Evolutionary conservation across 2,888 invertebrate species (phyloP), one percentile per base, ranked within the genome.

Genomic region (Nomada goodeniana): DNA sequence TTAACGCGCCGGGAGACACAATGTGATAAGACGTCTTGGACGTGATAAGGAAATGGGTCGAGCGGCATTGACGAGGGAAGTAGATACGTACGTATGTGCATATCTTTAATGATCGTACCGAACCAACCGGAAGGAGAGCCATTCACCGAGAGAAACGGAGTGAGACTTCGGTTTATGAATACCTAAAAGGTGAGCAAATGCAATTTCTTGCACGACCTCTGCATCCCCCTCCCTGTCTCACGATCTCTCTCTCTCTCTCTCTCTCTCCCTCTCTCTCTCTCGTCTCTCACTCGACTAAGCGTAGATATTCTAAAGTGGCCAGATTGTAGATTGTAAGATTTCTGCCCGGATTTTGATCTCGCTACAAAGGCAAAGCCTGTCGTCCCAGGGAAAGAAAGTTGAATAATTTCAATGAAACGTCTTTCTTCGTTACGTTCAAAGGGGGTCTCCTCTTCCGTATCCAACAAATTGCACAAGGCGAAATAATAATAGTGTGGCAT

Each of bases 21-120:
- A 15, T 1, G 26, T 18, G 87, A 86, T 87, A 87, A 82, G 84
- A 73, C 70, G 63, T 15, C 36, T 5, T 10, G n/a, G n/a, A 13
- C 20, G 13, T 50, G 86, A 84, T 78, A 84, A 81, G 74, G 67
- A 86, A 86, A 20, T 86, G 69, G 86, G 81, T 81, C 86, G 76
- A 59, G n/a, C 42, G 60, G 36, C 47, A 67, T 64, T 29, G 23
- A 3, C 4, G 5, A 7, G 26, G 2, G 67, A 65, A 20, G 53
- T 26, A 15, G n/a, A 18, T 2, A 7, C 20, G 18, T 7, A 36
- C 36, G 7, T 36, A 36, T 36, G 36, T 36, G 36, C 47, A 15
- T 15, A 15, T 47, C 47, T 47, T 47, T 15, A 47, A 47, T 15
- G 47, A 47, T 47, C 13, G 15, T 47, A 47, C 10, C 47, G 15